phyloP scores from a whole-genome alignment of 2,113 vertebrate genomes.

The Ploceus nigricollis region DNA sequence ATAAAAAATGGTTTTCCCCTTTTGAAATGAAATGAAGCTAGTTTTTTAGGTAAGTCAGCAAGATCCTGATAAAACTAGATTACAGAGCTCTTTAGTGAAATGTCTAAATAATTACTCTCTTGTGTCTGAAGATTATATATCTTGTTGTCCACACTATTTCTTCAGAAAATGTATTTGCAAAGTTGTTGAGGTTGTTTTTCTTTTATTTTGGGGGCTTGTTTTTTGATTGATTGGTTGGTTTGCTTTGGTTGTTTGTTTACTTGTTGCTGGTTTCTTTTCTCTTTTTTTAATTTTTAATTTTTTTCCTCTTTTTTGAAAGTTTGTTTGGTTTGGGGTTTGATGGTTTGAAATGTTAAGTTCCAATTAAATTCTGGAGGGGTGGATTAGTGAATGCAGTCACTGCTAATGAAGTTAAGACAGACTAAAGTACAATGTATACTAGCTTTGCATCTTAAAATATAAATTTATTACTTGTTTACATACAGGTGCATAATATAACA shows the following conservation, averaged over 20 bases:
- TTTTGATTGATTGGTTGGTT: background rate
- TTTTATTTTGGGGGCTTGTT: background rate
- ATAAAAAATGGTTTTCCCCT: background rate
- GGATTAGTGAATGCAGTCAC: background rate
- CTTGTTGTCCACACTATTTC: background rate
- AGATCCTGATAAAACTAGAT: background rate
- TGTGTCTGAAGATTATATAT: background rate
- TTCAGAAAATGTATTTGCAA: background rate
- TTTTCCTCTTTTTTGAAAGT: background rate
- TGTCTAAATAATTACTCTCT: background rate
- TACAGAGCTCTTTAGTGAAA: background rate
- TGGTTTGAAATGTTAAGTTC: background rate
- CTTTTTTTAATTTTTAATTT: background rate
- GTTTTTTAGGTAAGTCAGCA: background rate
- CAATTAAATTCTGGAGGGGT: background rate
- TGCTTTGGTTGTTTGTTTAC: background rate
- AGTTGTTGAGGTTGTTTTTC: background rate
- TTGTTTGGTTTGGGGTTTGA: background rate
- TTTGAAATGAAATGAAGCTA: background rate
- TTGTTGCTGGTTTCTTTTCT: background rate
- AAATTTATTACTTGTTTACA: background rate
- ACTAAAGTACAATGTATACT: background rate
- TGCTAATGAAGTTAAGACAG: background rate
- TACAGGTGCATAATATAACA: background rate
- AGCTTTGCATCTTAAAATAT: background rate